These are phyloP conservation scores for Sinosuthora webbiana DNA, from an alignment of 2,113 vertebrate species.

Conservation along the genomic window DNA sequence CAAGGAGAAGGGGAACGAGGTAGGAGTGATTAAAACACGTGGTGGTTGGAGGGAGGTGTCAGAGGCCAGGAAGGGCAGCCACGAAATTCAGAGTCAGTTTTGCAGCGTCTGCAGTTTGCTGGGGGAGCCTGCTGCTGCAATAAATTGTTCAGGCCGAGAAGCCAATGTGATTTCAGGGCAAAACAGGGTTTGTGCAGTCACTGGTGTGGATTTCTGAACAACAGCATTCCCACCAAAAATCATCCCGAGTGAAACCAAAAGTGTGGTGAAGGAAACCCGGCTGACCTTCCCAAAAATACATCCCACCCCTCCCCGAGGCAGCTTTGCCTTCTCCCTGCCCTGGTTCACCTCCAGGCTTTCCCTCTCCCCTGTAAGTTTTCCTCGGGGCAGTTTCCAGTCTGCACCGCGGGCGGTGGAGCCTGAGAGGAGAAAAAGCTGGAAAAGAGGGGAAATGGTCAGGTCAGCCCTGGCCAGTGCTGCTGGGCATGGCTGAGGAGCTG, in stretches of 20 bases:
- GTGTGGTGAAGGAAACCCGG: background rate
- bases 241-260: background rate
- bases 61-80: background rate
- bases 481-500: background rate
- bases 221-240: background rate
- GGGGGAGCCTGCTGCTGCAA: background rate
- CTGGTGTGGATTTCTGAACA: background rate
- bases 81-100: background rate
- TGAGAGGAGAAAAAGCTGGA: accelerated
- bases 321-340: background rate
- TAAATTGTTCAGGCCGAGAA: background rate
- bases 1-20: background rate
- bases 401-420: accelerated
- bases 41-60: background rate
- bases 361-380: background rate
- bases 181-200: background rate
- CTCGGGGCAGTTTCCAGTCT: background rate
- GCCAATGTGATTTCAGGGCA: background rate
- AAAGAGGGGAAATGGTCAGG: background rate
- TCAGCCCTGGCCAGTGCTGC: background rate
- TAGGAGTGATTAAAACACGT: accelerated
- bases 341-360: too few species aligned
- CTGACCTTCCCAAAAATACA: background rate
- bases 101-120: background rate
- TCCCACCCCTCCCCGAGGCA: background rate